Evolutionary conservation across 1,140 invertebrate species (phyloP).

Genomic region (Zaprionus inermis): DNA sequence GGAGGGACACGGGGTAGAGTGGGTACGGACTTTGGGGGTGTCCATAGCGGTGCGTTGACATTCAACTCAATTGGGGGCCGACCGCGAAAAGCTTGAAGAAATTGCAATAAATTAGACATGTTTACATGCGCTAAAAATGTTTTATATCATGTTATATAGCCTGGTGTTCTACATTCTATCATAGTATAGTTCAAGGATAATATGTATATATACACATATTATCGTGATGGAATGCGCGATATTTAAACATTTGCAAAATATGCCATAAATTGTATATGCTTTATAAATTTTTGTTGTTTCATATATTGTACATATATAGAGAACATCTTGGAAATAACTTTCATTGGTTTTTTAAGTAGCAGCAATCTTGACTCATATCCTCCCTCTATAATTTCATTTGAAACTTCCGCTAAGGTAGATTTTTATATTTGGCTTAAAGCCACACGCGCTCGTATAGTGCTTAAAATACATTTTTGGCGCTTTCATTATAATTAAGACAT

Average conservation of each 20-base stretch:
- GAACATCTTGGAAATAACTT: not conserved
- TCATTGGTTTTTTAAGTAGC: not conserved
- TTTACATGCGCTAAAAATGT: slow-evolving; percentile 21
- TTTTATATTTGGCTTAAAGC: slow-evolving; percentile 21
- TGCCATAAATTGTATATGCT: slow-evolving; percentile 27
- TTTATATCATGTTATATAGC: slow-evolving; percentile 7
- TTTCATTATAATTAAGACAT: slow-evolving; percentile 46
- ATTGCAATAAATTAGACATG: slow-evolving; percentile 71
- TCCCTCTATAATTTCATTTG: slow-evolving; percentile 27
- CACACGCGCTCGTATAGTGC: slow-evolving; percentile 35
- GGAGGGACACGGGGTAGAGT: not conserved
- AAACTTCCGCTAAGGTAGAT: slow-evolving; percentile 26
- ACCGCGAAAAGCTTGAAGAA: slow-evolving; percentile 53
- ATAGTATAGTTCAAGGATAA: slow-evolving; percentile 70
- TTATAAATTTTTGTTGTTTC: not conserved
- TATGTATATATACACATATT: not conserved
- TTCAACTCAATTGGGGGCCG: slow-evolving; percentile 57
- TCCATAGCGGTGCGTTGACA: slow-evolving; percentile 54
- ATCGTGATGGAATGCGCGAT: slow-evolving; percentile 30
- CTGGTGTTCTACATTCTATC: slow-evolving; percentile 16
- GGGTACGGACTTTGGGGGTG: slow-evolving; percentile 41
- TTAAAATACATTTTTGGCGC: slow-evolving; percentile 34
- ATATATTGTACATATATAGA: not conserved
- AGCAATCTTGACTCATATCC: slow-evolving; percentile 37
- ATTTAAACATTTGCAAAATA: slow-evolving; percentile 34